A percentile compares a stretch with the other conserved stretches of the same genome.
phyloP scores from a whole-genome alignment of 2,888 invertebrate species.

The Phalera bucephala region DNA sequence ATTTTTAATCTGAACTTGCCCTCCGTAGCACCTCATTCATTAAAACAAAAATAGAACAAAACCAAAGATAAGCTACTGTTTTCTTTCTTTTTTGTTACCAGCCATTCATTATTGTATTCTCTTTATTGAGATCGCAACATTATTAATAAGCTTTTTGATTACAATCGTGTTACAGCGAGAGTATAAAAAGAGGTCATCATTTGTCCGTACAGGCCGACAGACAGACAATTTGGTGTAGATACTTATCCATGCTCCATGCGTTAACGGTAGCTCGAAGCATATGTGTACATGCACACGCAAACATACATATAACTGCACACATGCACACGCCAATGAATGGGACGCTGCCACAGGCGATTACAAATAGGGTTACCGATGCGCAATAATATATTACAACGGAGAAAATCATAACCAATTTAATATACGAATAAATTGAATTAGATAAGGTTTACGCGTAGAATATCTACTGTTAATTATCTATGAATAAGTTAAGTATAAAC shows the following conservation, averaged over 20 bases:
- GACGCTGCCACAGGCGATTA: constrained; percentile 63
- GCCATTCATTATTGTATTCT: constrained; percentile 40
- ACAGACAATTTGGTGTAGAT: constrained; percentile 53
- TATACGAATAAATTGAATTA: constrained; percentile 29
- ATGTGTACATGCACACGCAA: constrained; percentile 33
- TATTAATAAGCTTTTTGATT: constrained; percentile 53
- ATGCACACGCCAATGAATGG: constrained; percentile 58
- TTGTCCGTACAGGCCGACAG: constrained; percentile 47
- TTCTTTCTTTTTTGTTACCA: constrained; percentile 30
- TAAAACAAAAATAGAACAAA: constrained; percentile 49
- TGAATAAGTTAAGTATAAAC: neutral
- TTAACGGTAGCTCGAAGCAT: constrained; percentile 58
- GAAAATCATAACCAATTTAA: constrained; percentile 34
- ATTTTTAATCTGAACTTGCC: constrained; percentile 13
- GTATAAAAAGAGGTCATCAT: constrained; percentile 53
- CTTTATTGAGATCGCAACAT: constrained; percentile 46
- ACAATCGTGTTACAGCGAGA: constrained; percentile 47
- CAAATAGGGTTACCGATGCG: constrained; percentile 52
- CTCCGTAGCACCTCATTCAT: constrained; percentile 44
- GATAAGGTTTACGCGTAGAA: constrained; percentile 7
- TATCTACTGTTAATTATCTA: neutral
- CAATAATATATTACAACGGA: constrained; percentile 29
- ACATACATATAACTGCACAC: constrained; percentile 32
- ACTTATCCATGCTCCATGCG: constrained; percentile 45
- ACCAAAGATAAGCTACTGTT: constrained; percentile 25